A percentile compares a stretch with the other conserved stretches of the same genome.
Conservation (phyloP, 2,888 invertebrate species). For the Microctonus hyperodae region DNA sequence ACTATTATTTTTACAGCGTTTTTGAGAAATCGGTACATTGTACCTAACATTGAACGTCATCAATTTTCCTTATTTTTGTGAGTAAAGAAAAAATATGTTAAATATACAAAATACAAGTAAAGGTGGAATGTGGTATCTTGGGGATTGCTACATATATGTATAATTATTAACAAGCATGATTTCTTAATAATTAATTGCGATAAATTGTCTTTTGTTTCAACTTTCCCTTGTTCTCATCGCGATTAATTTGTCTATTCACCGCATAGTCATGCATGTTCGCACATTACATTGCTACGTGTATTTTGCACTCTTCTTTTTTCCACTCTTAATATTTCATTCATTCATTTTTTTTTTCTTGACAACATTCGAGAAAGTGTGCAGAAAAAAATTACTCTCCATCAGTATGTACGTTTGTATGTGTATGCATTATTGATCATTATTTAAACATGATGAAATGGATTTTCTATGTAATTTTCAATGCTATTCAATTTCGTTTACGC, state of each 20-base stretch:
- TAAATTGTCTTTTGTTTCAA: conserved; percentile 3
- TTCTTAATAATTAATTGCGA: background rate
- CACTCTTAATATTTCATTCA: background rate
- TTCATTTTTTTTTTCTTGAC: background rate
- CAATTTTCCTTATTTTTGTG: conserved; percentile 59
- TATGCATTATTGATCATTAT: background rate
- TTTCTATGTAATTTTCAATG: background rate
- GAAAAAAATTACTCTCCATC: background rate
- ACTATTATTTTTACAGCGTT: conserved; percentile 51
- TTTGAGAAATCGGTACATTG: conserved; percentile 51
- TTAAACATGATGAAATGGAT: background rate
- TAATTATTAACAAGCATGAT: background rate
- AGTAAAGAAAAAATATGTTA: conserved; percentile 46
- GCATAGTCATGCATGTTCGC: conserved; percentile 25
- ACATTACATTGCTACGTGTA: conserved; percentile 11
- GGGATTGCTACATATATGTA: conserved; percentile 10
- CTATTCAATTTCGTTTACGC: background rate
- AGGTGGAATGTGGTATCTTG: conserved; percentile 7
- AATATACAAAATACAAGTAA: conserved; percentile 7
- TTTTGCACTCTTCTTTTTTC: conserved; percentile 1
- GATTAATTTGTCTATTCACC: conserved; percentile 5
- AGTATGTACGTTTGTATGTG: background rate
- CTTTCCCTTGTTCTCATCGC: conserved; percentile 17
- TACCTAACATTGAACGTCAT: conserved; percentile 46
- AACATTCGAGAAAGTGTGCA: conserved; percentile 9